Evolutionary conservation across 35 echinoderm and acorn worm genomes (phyloP), one percentile per base, ranked within the genome.

Genomic region (Chiridota heheva): DNA sequence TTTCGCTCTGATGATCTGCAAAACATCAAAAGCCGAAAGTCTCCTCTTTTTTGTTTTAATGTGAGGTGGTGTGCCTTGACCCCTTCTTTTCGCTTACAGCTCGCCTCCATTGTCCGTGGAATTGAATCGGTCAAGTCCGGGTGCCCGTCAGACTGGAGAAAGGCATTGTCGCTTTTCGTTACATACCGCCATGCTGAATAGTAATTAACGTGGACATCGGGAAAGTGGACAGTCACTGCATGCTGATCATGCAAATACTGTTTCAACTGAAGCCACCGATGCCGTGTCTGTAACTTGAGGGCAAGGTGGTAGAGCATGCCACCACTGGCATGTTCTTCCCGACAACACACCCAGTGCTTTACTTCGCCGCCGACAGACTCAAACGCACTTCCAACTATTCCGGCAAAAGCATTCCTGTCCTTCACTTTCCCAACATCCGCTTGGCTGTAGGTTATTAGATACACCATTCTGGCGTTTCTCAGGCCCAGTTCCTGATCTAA

Each of bases 131-230:
- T 39, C 12, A 73, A 40, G 42, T 73, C 51, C 2, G 82, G 82
- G 35, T 84, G 82, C 7, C 66, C 68, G n/a, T 37, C 34, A 5
- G 63, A 72, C 1, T 73, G 44, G 2, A 73, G 35, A 7, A 40
- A 13, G n/a, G n/a, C n/a, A 2, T 58, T 18, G 36, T 84, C 67
- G 8, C 58, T 48, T 43, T 84, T 84, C 26, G 44, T 61, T n/a
- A 84, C 82, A 36, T 84, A 74, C 20, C 40, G 22, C 42, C 63
- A 84, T 20, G 82, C 82, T 13, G 67, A 40, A 26, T 72, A 84
- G 63, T 84, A 84, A 38, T 84, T 84, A 6, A 60, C 82, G 45
- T 84, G 82, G 16, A 6, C 73, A n/a, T 22, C 20, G 34, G 64
- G 35, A 74, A 84, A 84, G 48, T 84, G 4, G 7, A 84, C 82